Conservation (phyloP, 1,140 invertebrate species). For the Drosophila parabipectinata region DNA sequence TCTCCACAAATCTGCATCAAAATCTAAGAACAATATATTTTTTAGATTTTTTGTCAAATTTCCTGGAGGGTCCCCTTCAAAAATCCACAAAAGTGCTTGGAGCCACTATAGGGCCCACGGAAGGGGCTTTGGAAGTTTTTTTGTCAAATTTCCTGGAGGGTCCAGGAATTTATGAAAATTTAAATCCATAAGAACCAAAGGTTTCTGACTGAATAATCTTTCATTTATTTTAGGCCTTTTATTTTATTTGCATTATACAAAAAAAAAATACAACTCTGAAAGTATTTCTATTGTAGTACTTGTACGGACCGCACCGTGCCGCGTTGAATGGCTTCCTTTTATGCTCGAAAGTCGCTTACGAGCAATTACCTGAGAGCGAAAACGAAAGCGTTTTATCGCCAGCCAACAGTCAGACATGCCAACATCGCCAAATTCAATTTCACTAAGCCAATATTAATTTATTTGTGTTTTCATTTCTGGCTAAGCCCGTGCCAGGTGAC, state of each 20-base stretch:
- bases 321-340: constrained; percentile 47
- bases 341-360: constrained; percentile 76
- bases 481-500: constrained; percentile 65
- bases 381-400: constrained; percentile 80
- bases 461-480: constrained; percentile 80
- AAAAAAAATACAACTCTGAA: not conserved
- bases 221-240: not conserved
- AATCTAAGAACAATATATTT: too few relatives aligned
- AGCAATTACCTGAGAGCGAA: constrained; percentile 75
- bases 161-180: too few relatives aligned
- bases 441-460: constrained; percentile 82
- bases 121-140: too few relatives aligned
- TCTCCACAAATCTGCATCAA: too few relatives aligned
- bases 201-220: not conserved
- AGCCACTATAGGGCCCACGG: too few relatives aligned
- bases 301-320: constrained; percentile 2
- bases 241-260: not conserved
- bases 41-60: too few relatives aligned
- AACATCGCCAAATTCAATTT: constrained; percentile 79
- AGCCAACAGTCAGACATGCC: constrained; percentile 66
- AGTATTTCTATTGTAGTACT: constrained; percentile 10
- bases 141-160: too few relatives aligned
- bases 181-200: not conserved
- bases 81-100: too few relatives aligned
- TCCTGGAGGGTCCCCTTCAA: too few relatives aligned